Evolutionary conservation across 2,797 vertebrate species (phyloP).

Genomic region (Anolis apletophallus): DNA sequence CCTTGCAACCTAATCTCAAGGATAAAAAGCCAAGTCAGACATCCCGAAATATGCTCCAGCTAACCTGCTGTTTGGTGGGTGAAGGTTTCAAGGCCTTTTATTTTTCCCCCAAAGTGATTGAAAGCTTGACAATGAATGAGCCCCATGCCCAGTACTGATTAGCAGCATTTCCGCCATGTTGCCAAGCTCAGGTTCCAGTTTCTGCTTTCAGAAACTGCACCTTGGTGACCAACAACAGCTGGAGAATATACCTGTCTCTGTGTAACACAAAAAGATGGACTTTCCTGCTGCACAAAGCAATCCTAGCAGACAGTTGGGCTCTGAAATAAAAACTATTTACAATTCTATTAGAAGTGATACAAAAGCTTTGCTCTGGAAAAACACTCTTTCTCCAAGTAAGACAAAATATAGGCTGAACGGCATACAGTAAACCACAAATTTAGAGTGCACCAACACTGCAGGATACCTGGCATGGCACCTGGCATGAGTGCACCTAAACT

Average conservation of each 20-base stretch:
- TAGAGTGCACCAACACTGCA: no score
- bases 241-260: background rate
- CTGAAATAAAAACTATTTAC: conserved; percentile 4
- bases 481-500: no score
- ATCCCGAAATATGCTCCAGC: background rate
- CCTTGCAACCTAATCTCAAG: background rate
- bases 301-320: background rate
- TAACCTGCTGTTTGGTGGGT: background rate
- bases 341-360: background rate
- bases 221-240: background rate
- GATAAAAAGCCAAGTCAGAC: background rate
- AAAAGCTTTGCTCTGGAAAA: no score
- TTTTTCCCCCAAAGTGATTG: conserved; percentile 28
- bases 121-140: conserved; percentile 9
- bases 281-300: background rate
- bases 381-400: no score
- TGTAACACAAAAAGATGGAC: background rate
- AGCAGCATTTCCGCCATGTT: background rate
- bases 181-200: conserved; percentile 23
- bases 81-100: background rate
- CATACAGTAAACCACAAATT: no score
- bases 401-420: no score
- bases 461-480: no score
- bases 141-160: fast-evolving
- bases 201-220: background rate